Conservation (phyloP, 2,113 vertebrate genomes). For the Malurus alboscapulatus region DNA sequence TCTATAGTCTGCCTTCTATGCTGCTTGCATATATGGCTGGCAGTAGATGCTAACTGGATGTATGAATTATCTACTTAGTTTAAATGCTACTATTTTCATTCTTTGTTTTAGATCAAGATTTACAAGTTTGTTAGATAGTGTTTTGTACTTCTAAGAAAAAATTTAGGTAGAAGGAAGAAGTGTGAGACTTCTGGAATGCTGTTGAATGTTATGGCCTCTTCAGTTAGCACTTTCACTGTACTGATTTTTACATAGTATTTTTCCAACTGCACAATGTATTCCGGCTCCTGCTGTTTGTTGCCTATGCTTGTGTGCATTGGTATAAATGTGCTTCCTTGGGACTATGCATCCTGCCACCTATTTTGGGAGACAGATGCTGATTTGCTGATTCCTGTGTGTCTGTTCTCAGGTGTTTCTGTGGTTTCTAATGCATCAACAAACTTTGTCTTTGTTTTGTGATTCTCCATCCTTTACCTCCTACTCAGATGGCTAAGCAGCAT, state of each 20-base stretch:
- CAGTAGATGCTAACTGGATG: neutral
- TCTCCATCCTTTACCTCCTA: neutral
- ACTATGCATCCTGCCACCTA: neutral
- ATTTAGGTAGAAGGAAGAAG: neutral
- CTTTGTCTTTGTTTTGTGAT: neutral
- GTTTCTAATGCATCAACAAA: neutral
- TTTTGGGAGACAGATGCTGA: neutral
- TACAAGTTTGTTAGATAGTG: neutral
- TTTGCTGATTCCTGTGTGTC: neutral
- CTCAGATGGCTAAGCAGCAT: neutral
- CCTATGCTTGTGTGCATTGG: fast-evolving
- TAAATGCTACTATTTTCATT: neutral
- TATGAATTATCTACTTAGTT: neutral
- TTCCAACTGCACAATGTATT: neutral
- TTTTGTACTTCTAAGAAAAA: neutral
- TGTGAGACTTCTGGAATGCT: neutral
- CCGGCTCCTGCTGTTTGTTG: neutral
- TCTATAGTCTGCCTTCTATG: neutral
- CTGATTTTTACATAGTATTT: neutral
- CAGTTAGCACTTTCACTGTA: neutral
- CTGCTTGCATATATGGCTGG: neutral
- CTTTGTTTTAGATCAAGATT: neutral
- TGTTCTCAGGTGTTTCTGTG: neutral
- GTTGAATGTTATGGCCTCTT: neutral
- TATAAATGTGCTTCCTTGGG: neutral